Base-by-base conservation (phyloP, 2,888 invertebrate genomes). In the Gymnoscelis rufifasciata region DNA sequence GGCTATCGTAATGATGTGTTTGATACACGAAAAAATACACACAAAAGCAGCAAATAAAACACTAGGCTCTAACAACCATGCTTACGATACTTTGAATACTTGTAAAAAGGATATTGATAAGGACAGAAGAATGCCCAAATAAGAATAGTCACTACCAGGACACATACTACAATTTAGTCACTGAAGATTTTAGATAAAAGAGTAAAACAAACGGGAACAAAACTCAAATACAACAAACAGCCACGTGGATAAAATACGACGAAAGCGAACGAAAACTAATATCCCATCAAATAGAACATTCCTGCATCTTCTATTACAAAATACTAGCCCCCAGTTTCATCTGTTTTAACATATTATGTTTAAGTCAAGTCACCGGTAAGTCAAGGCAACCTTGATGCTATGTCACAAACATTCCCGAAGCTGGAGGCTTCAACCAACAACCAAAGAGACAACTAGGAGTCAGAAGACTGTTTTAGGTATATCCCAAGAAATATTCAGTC, bases 291-390 rank as follows among this genome's bases (percentile, higher is more conserved):
- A 23, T n/a, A 30, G 35, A 35, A n/a, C 31, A 46, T 51, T 48
- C 50, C 45, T 55, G 43, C 55, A 54, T 52, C 47, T 51, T 43
- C 51, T 45, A 47, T 27, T 26, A 50, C 45, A 38, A 28, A 36
- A 19, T 35, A n/a, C n/a, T 8, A n/a, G 15, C 6, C 13, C 13
- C 24, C 19, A 24, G 12, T n/a, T 35, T 11, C 35, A 19, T 23
- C 10, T 19, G 19, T 15, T 15, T 14, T 11, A 10, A 10, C 7
- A 1, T 19, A 35, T 11, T 19, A 10, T 33, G 8, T 1, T 3
- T 2, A 28, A 10, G 5, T 28, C 10, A 28, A 6, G 6, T 26
- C 8, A 26, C 13, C 7, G 15, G 15, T 13, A 33, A 33, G 12
- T 30, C 0, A 14, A 6, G 13, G 3, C 13, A 10, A 13, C 8